Conservation (phyloP, 2,113 vertebrate genomes). For the Anguilla japonica region DNA sequence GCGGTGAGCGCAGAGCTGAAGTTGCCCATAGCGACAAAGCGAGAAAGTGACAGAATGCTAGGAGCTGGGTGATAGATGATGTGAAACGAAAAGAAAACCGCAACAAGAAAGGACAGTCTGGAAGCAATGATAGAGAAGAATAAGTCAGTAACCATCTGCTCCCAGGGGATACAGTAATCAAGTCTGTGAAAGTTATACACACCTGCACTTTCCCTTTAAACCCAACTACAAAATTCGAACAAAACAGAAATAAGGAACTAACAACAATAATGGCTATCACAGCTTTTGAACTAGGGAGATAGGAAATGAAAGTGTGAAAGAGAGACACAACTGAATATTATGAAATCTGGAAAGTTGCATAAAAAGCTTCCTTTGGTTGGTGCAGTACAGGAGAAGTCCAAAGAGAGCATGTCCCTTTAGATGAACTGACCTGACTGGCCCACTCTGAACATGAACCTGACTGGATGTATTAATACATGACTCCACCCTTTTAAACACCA, state of each 20-base stretch:
- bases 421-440: conserved; percentile 11
- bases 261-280: not conserved
- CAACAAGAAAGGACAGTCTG: conserved; percentile 54
- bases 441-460: not conserved
- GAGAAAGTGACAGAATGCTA: conserved; percentile 52
- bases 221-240: not conserved
- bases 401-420: not conserved
- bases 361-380: not conserved
- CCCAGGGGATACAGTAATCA: not conserved
- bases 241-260: not conserved
- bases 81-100: conserved; percentile 59
- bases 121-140: conserved; percentile 43
- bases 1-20: conserved; percentile 65
- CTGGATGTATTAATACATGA: not conserved
- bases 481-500: not conserved
- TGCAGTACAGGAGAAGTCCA: not conserved
- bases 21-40: conserved; percentile 59
- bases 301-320: not conserved
- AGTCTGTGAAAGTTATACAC: not conserved
- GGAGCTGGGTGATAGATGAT: conserved; percentile 64
- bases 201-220: not conserved
- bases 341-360: not conserved
- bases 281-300: not conserved
- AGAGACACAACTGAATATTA: not conserved
- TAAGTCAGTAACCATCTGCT: not conserved